These are phyloP conservation scores for Channa maculata DNA, from an alignment of 2,113 vertebrate genomes.

Conservation along the genomic window DNA sequence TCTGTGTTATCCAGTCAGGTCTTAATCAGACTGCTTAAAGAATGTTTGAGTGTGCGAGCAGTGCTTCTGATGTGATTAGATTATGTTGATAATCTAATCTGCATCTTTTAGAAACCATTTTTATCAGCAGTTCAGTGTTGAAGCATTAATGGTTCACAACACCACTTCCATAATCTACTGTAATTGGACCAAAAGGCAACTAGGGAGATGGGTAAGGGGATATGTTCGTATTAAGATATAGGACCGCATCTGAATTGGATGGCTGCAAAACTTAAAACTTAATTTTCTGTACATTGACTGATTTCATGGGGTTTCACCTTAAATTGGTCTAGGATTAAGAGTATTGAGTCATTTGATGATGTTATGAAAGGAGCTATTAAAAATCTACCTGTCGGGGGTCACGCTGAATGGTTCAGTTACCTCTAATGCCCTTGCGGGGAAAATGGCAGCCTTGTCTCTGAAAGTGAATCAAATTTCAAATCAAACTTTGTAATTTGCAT, in stretches of 20 bases:
- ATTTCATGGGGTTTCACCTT: conserved; percentile 76
- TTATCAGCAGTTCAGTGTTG: conserved; percentile 46
- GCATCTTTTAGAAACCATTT: conserved; percentile 42
- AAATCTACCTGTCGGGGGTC: conserved; percentile 74
- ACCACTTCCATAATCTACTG: conserved; percentile 37
- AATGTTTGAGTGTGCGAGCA: conserved; percentile 46
- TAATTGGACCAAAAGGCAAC: conserved; percentile 58
- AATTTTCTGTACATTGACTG: conserved; percentile 75
- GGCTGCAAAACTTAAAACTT: conserved; percentile 64
- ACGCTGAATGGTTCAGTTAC: conserved; percentile 60
- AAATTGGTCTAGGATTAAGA: conserved; percentile 70
- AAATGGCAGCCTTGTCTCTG: conserved; percentile 50
- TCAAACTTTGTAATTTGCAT: conserved; percentile 72
- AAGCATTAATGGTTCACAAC: conserved; percentile 45
- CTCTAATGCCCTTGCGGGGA: conserved; percentile 54
- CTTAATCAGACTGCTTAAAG: conserved; percentile 33
- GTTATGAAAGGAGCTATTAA: conserved; percentile 76
- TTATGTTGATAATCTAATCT: conserved; percentile 64
- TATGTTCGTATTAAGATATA: conserved; percentile 61
- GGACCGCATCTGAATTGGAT: conserved; percentile 56
- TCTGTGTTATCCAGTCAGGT: neutral
- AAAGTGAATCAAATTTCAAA: conserved; percentile 75
- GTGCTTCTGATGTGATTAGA: conserved; percentile 52
- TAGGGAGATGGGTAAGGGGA: conserved; percentile 41
- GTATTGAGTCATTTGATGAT: conserved; percentile 77